Conservation (phyloP, 2,888 invertebrate genomes). For the Dasysyrphus albostriatus region DNA sequence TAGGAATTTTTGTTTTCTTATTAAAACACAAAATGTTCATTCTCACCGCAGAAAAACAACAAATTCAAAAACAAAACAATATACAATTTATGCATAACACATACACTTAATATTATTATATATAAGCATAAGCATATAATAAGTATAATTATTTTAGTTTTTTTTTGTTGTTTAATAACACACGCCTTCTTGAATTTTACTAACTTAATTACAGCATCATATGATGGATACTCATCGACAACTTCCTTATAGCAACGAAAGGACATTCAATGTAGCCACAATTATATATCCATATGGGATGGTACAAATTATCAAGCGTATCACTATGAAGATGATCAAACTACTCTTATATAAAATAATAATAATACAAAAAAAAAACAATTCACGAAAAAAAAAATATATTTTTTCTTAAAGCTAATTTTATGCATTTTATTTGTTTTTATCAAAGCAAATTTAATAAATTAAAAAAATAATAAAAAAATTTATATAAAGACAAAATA, state of each 20-base stretch:
- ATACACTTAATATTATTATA: not conserved
- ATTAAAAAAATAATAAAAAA: conserved; percentile 2
- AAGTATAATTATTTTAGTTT: no score
- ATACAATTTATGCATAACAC: not conserved
- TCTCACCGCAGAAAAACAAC: conserved; percentile 30
- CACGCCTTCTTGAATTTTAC: conserved; percentile 74
- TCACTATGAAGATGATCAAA: conserved; percentile 78
- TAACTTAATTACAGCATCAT: conserved; percentile 87
- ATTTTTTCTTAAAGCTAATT: conserved; percentile 17
- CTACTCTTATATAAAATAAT: conserved; percentile 76
- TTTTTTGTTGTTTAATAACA: conserved; percentile 65
- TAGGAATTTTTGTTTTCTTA: conserved; percentile 20
- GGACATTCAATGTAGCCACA: conserved; percentile 79
- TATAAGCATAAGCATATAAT: no score
- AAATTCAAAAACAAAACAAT: conserved; percentile 4
- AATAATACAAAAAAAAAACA: not conserved
- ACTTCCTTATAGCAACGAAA: conserved; percentile 87
- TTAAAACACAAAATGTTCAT: conserved; percentile 45
- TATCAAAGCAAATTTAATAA: conserved; percentile 33
- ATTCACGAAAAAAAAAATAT: not conserved
- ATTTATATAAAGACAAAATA: conserved; percentile 12
- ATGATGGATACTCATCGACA: conserved; percentile 89
- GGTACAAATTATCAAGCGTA: conserved; percentile 78
- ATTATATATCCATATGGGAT: conserved; percentile 78
- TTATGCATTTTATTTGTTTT: conserved; percentile 45